Evolutionary conservation across 2,113 vertebrate species (phyloP).

Genomic region (Dunckerocampus dactyliophorus): DNA sequence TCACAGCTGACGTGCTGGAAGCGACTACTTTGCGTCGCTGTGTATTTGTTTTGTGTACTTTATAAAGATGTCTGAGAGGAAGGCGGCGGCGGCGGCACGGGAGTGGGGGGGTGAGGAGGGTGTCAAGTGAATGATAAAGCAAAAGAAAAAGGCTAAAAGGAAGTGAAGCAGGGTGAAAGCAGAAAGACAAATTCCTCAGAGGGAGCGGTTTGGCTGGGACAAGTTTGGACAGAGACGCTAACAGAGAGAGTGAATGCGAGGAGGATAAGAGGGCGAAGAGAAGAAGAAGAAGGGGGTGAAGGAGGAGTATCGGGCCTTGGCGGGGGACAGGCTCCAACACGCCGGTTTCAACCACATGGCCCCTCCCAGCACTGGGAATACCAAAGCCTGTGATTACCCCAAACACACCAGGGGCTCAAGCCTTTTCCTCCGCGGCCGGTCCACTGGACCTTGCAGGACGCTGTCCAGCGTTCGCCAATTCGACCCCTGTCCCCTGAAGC

Average conservation of each 20-base stretch:
- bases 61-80: conserved; percentile 13
- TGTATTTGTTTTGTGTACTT: neutral
- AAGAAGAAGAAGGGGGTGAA: conserved; percentile 28
- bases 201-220: conserved; percentile 47
- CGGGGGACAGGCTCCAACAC: conserved; percentile 68
- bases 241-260: conserved; percentile 49
- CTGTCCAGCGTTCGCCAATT: neutral
- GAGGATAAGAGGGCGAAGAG: conserved; percentile 34
- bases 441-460: conserved; percentile 1
- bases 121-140: conserved; percentile 33
- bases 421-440: conserved; percentile 33
- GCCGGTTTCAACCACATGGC: conserved; percentile 73
- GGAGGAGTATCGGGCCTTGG: conserved; percentile 47
- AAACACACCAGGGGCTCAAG: conserved; percentile 56
- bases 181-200: conserved; percentile 45
- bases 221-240: conserved; percentile 51
- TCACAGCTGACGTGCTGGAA: neutral
- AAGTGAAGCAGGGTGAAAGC: conserved; percentile 43
- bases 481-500: neutral
- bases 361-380: conserved; percentile 69
- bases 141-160: conserved; percentile 14
- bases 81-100: conserved; percentile 1
- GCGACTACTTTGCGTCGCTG: neutral
- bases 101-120: neutral
- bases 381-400: conserved; percentile 77